Evolutionary conservation across 1,140 invertebrate species (phyloP), one percentile per base, ranked within the genome.

Genomic region (Arion vulgaris): DNA sequence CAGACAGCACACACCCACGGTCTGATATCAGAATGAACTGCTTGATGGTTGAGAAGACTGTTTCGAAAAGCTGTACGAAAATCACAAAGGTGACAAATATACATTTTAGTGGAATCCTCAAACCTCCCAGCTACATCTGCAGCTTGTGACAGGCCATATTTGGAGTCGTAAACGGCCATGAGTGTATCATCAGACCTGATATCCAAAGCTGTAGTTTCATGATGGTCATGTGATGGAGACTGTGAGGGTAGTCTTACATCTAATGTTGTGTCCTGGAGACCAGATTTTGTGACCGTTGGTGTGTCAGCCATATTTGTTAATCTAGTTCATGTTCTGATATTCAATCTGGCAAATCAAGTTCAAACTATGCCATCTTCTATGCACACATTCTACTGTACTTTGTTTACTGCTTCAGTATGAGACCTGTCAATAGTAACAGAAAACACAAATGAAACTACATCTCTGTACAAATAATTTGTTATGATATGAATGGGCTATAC

Each of bases 1-100:
- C 86, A 87, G 38, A 86, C 76, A 39, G 83, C 74, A 51, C 86
- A 87, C 17, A 82, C 76, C 78, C 84, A 87, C 0, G 86, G 86
- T 19, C 86, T 39, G 26, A 69, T 82, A 34, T 86, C 85, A 32
- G 86, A 87, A 75, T 87, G 86, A 7, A 87, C 86, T 39, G 85
- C 86, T 51, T 84, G 84, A 69, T 87, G 86, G 45, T 84, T 86
- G 36, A 86, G 62, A 32, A 87, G 53, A 39, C 83, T 86, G 76
- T 84, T 87, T n/a, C 83, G 72, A 75, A 85, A 85, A 11, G 83
- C 77, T 19, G 85, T 84, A 15, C 79, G 71, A 51, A 86, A 87
- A 72, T 77, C 81, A 57, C 86, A 87, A 28, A 84, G 53, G 38
- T 86, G 77, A 49, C 86, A 87, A 39, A 83, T 53, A 79, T 82